These are phyloP conservation scores for Erithacus rubecula DNA, from an alignment of 2,797 vertebrate species.

Conservation along the genomic window DNA sequence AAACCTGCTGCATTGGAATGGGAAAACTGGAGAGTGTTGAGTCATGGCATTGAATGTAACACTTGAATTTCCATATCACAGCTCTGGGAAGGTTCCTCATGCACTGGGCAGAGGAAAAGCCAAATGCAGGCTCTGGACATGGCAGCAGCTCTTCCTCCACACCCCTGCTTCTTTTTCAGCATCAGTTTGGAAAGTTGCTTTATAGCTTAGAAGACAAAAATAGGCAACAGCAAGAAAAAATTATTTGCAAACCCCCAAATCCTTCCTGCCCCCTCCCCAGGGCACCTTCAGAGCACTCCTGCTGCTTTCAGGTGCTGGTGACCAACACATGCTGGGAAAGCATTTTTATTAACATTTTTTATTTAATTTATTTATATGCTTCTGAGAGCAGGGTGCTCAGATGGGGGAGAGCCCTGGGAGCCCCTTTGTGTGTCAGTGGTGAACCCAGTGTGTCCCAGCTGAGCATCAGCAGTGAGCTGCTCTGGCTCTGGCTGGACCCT, in stretches of 20 bases:
- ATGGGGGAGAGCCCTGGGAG: not conserved
- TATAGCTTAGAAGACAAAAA: not conserved
- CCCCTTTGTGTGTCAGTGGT: not conserved
- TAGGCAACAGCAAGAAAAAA: not conserved
- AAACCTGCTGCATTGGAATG: not conserved
- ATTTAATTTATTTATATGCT: no score
- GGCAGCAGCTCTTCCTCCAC: not conserved
- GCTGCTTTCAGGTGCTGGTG: accelerated
- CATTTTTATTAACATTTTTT: not conserved
- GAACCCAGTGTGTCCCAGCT: not conserved
- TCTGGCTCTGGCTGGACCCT: not conserved
- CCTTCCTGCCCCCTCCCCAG: not conserved
- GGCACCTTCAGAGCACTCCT: not conserved
- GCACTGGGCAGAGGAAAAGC: not conserved
- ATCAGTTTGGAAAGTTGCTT: not conserved
- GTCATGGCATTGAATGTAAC: accelerated
- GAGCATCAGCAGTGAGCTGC: not conserved
- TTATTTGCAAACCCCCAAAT: not conserved
- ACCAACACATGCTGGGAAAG: not conserved
- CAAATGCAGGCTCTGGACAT: accelerated
- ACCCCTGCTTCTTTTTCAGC: not conserved
- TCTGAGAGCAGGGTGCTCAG: not conserved
- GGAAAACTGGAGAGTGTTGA: not conserved
- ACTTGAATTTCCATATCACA: not conserved
- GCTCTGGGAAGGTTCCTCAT: not conserved